These are phyloP conservation scores for Asteroscopus sphinx DNA, from an alignment of 2,888 invertebrate species.

Conservation along the genomic window DNA sequence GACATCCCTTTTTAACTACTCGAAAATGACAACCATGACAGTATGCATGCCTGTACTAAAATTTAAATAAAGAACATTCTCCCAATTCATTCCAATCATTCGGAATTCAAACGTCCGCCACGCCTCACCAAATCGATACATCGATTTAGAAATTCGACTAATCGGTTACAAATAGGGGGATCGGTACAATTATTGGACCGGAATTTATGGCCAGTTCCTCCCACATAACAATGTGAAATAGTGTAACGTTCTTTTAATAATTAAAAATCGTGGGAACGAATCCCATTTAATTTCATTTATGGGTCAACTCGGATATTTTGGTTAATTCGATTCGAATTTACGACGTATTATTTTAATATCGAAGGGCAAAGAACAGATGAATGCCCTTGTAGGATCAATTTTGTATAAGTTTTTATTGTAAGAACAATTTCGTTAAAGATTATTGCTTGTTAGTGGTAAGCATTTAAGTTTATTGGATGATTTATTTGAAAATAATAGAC, in stretches of 20 bases:
- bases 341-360: slow-evolving; percentile 36
- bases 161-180: slow-evolving; percentile 62
- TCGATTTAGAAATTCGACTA: slow-evolving; percentile 61
- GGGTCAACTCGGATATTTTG: slow-evolving; percentile 52
- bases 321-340: slow-evolving; percentile 43
- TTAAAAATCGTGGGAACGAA: slow-evolving; percentile 69
- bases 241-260: slow-evolving; percentile 59
- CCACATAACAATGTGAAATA: slow-evolving; percentile 65
- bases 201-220: slow-evolving; percentile 73
- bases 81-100: slow-evolving; percentile 26
- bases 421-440: slow-evolving; percentile 17
- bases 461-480: slow-evolving; percentile 18
- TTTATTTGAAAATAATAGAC: slow-evolving; percentile 21
- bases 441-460: slow-evolving; percentile 26
- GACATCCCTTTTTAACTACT: no score
- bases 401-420: slow-evolving; percentile 25
- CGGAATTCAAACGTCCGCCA: slow-evolving; percentile 34
- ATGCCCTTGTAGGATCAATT: slow-evolving; percentile 35
- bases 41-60: neutral
- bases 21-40: no score
- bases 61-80: slow-evolving; percentile 35
- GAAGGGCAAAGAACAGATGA: slow-evolving; percentile 41
- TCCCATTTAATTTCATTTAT: slow-evolving; percentile 61
- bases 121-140: slow-evolving; percentile 57
- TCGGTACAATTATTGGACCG: slow-evolving; percentile 65